Percentiles rank a stretch among this genome's conserved stretches.
These are phyloP conservation scores for Tridacna gigas DNA, from an alignment of 2,888 invertebrate species.

Conservation along the genomic window DNA sequence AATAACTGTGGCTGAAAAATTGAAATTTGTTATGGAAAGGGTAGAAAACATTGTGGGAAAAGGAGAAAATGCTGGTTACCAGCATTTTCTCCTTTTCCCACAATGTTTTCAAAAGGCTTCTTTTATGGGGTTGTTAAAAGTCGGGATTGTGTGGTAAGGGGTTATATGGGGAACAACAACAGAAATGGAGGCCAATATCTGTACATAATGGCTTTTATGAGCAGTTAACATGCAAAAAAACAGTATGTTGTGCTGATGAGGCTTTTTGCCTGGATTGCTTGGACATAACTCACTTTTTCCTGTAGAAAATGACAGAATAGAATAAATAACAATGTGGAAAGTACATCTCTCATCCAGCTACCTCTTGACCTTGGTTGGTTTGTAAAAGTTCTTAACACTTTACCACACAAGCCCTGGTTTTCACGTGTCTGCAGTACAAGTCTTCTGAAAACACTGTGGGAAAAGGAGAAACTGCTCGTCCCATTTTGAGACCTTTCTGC, in stretches of 20 bases:
- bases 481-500: too few species aligned
- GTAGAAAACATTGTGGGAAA: background rate
- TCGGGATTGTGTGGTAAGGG: too few species aligned
- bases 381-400: background rate
- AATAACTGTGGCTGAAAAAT: too few species aligned
- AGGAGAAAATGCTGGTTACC: constrained; percentile 6
- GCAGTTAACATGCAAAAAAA: constrained; percentile 11
- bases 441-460: too few species aligned
- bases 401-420: too few species aligned
- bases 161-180: background rate
- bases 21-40: too few species aligned
- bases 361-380: constrained; percentile 16
- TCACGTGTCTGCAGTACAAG: too few species aligned
- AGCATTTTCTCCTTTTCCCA: background rate
- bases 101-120: too few species aligned
- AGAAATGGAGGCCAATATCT: constrained; percentile 7
- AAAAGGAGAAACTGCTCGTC: too few species aligned
- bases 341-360: background rate
- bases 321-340: constrained; percentile 11
- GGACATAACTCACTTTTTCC: constrained; percentile 8
- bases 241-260: background rate
- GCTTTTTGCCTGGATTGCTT: background rate
- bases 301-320: constrained; percentile 12
- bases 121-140: too few species aligned
- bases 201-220: constrained; percentile 5